These are phyloP conservation scores for Enteromius unitaeniatus DNA, from an alignment of 2,797 vertebrate genomes.

Conservation along the genomic window DNA sequence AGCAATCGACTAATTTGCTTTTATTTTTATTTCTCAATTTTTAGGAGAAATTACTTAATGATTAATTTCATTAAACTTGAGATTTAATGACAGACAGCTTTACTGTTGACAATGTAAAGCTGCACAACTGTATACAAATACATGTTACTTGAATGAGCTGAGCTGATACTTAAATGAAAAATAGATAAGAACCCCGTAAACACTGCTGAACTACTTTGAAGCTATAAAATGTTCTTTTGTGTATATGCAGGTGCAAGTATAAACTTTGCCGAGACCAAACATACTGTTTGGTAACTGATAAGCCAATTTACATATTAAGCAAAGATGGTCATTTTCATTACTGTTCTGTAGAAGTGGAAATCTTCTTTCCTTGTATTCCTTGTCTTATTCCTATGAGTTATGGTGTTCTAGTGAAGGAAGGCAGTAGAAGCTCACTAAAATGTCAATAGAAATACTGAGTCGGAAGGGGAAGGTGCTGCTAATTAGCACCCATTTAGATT, in stretches of 20 bases:
- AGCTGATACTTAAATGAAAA: not conserved
- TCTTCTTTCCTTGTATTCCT: conserved; percentile 93
- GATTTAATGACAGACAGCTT: not conserved
- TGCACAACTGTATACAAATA: too few species aligned
- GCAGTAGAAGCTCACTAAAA: conserved; percentile 83
- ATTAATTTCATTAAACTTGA: too few species aligned
- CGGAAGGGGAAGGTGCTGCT: conserved; percentile 99
- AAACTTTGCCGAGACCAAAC: conserved; percentile 8
- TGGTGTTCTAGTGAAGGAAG: conserved; percentile 78
- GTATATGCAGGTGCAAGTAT: not conserved
- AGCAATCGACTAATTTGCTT: not conserved
- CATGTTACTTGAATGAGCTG: not conserved
- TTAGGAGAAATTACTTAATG: not conserved
- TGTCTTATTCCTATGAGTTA: conserved; percentile 98
- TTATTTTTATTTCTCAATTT: not conserved
- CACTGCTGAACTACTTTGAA: not conserved
- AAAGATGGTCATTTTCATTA: not conserved
- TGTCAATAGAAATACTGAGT: conserved; percentile 99
- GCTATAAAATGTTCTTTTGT: not conserved
- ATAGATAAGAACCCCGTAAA: not conserved
- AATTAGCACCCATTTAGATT: conserved; percentile 99
- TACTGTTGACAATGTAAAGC: not conserved
- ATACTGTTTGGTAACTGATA: not conserved
- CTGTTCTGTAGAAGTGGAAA: conserved; percentile 82
- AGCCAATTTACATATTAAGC: conserved; percentile 18